Base-by-base conservation (phyloP, 1,140 invertebrate genomes). In the Drosophila serrata region DNA sequence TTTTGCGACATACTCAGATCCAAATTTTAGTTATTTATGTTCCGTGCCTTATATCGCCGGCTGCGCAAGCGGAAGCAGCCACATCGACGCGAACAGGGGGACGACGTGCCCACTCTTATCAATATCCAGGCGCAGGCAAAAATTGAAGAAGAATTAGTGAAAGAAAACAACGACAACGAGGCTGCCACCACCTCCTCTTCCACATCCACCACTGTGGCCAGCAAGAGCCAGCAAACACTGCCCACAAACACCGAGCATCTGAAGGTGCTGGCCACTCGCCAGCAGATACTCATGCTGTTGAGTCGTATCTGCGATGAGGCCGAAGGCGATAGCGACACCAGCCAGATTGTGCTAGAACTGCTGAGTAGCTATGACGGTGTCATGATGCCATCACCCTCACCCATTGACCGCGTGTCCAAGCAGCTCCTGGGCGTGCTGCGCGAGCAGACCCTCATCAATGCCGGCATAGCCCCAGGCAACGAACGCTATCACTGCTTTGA, bases 341-440 rank as follows among this genome's bases (percentile, higher is more conserved):
- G 78, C 9, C 78, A 81, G 29, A 86, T 85, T 6, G 82, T 85
- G 1, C 70, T 85, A 37, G 81, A 85, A 56, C 39, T 85, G 3
- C 46, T 85, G 3, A 60, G 63, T 15, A 48, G 40, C 35, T 62
- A 37, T 12, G 51, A 75, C 1, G 40, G 19, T 5, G 40, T 33
- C 45, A 2, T 3, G 40, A 11, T 45, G 19, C 12, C 6, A 1
- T 19, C 31, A 0, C 22, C 29, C 3, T 75, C 77, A 7, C 63
- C 67, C 3, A 62, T 81, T 5, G 82, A 81, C 1, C 82, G 82
- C 15, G 74, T 85, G 1, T 78, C 78, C 4, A 68, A 78, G 37
- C 76, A 86, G 37, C 78, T 81, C 3, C 43, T 85, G 29, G 24
- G 49, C 4, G 62, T 86, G n/a, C 68, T 85, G 13, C 74, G 74